phyloP scores from a whole-genome alignment of 2,797 vertebrate species.

The Syngnathus acus region DNA sequence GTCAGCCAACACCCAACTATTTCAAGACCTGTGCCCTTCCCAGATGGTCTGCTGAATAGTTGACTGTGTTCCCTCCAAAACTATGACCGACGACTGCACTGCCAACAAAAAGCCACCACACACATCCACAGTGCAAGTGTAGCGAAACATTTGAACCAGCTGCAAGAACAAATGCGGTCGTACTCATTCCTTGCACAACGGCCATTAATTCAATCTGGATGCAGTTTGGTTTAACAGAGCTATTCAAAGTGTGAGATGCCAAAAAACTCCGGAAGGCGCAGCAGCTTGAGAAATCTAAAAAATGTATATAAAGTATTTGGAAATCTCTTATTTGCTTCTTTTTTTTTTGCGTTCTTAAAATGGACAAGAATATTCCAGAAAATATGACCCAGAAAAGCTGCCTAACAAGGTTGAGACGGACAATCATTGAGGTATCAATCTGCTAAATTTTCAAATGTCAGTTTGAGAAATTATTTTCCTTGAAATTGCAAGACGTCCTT shows the following conservation, averaged over 20 bases:
- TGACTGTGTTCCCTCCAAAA: conserved; percentile 14
- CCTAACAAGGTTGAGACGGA: no score
- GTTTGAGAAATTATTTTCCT: no score
- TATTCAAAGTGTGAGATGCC: not conserved
- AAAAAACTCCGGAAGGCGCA: not conserved
- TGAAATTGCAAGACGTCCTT: no score
- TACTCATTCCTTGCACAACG: not conserved
- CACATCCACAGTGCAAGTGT: not conserved
- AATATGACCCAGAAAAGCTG: no score
- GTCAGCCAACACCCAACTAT: conserved; percentile 8
- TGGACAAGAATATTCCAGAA: no score
- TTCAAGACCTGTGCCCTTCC: conserved; percentile 11
- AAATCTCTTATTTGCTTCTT: no score
- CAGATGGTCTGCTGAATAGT: conserved; percentile 12
- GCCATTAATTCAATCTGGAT: not conserved
- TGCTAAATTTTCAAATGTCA: no score
- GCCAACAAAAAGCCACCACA: conserved; percentile 9
- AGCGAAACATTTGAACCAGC: conserved; percentile 7
- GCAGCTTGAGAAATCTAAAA: not conserved
- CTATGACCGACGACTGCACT: conserved; percentile 1
- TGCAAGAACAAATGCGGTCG: not conserved
- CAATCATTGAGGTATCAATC: no score
- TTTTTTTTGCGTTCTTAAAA: no score
- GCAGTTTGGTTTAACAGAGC: not conserved
- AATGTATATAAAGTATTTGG: not conserved